Evolutionary conservation across 2,888 invertebrate species (phyloP).

Genomic region (Sminthurides aquaticus): DNA sequence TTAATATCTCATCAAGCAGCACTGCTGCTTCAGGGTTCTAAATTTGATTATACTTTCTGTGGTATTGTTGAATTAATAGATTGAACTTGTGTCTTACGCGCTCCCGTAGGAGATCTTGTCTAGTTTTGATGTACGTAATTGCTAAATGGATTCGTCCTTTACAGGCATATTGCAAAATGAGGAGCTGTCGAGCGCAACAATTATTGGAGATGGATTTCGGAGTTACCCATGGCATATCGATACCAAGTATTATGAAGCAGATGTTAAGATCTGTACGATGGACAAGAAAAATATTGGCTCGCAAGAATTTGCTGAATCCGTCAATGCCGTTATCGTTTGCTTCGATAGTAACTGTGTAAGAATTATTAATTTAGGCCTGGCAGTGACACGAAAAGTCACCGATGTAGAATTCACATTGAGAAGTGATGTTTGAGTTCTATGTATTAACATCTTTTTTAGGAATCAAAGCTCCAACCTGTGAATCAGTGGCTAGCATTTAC

Average conservation of each 20-base stretch:
- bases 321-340: slow-evolving; percentile 59
- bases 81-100: too few species aligned
- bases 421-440: too few species aligned
- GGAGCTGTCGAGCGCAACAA: slow-evolving; percentile 38
- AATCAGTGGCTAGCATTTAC: slow-evolving; percentile 50
- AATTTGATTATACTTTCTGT: too few species aligned
- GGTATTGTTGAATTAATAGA: too few species aligned
- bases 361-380: neutral
- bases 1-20: too few species aligned
- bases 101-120: too few species aligned
- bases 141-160: too few species aligned
- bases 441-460: too few species aligned
- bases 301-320: slow-evolving; percentile 49
- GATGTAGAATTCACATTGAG: slow-evolving; percentile 10
- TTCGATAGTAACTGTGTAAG: slow-evolving; percentile 55
- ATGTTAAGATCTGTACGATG: slow-evolving; percentile 55
- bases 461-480: slow-evolving; percentile 47
- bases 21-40: too few species aligned
- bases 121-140: too few species aligned
- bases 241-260: slow-evolving; percentile 64
- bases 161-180: slow-evolving; percentile 25
- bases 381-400: neutral
- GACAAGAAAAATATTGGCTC: slow-evolving; percentile 50
- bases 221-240: slow-evolving; percentile 56
- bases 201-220: slow-evolving; percentile 44